Base-by-base conservation (phyloP, 2,888 invertebrate species). In the Sylvicola cinctus region DNA sequence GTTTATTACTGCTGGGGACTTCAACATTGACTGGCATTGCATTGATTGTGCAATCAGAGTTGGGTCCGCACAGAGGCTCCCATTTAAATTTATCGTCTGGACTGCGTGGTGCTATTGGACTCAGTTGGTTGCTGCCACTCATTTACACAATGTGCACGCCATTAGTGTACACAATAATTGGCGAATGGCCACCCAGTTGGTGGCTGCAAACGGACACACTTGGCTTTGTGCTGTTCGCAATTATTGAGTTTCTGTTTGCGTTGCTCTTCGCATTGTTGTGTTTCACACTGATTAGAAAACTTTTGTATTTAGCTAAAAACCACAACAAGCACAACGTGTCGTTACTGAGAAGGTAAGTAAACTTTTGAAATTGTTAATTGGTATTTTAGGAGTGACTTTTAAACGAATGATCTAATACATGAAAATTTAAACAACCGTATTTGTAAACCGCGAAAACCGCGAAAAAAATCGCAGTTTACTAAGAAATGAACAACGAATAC, bases 201-300 rank as follows among this genome's bases (percentile, higher is more conserved):
- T 74, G 74, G 72, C 53, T 74, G 40, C 62, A 68, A 39, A 58
- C 60, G 34, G 62, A 61, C 16, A 63, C 65, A 15, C 55, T 66
- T 13, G 62, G 74, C 35, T 73, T 71, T 46, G 62, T 65, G 40
- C 71, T 76, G 44, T 76, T 74, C 49, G 62, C 70, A 17, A 69
- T 67, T 33, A 77, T 77, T 37, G 70, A 74, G 42, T 65, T 67
- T 20, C 63, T 79, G 37, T 69, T 81, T 46, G 61, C 73, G 27
- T 51, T 68, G 25, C 64, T 81, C 32, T 77, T 78, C 48, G 55
- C 70, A 29, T 66, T 75, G 34, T 62, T 81, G 35, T 73, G 75
- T 41, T 58, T 69, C 44, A 73, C 71, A 44, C 71, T 78, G 16
- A 64, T 73, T 38, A 61, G 65, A 42, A 63, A 73, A 38, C 53